Percentiles rank a stretch among this genome's conserved stretches.
phyloP scores from a whole-genome alignment of 2,113 vertebrate genomes.

The Erinaceus europaeus region DNA sequence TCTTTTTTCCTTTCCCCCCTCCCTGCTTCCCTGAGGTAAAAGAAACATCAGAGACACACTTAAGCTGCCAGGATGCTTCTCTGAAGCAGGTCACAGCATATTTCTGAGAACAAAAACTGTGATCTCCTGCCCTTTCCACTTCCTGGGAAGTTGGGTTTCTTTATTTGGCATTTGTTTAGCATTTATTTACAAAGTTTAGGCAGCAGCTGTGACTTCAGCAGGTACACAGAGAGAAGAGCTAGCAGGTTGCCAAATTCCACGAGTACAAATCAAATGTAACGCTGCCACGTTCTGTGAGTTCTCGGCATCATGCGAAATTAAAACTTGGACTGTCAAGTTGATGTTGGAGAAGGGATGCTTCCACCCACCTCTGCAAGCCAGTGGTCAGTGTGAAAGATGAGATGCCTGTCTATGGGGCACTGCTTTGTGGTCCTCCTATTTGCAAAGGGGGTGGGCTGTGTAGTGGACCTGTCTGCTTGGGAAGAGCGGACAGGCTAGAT shows the following conservation, averaged over 20 bases:
- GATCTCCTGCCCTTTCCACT: constrained; percentile 62
- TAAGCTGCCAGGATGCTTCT: neutral
- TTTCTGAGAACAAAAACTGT: constrained; percentile 64
- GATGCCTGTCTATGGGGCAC: neutral
- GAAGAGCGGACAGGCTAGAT: constrained; percentile 15
- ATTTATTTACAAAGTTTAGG: constrained; percentile 75
- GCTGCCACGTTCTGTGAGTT: constrained; percentile 26
- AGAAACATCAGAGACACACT: constrained; percentile 21
- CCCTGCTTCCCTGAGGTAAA: neutral
- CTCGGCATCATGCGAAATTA: constrained; percentile 46
- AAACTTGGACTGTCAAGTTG: constrained; percentile 34
- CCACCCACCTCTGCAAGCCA: constrained; percentile 42
- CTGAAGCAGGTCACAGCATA: constrained; percentile 50
- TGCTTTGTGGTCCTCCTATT: neutral
- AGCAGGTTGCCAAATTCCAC: constrained; percentile 65
- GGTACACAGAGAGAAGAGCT: constrained; percentile 63
- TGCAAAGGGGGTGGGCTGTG: neutral
- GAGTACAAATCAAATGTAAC: constrained; percentile 55
- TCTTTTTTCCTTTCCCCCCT: too few relatives aligned
- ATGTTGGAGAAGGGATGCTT: neutral
- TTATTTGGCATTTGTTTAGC: constrained; percentile 76
- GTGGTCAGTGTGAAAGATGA: constrained; percentile 29
- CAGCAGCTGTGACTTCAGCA: constrained; percentile 73
- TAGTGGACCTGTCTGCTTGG: neutral
- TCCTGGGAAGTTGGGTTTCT: constrained; percentile 72